Percentiles rank a stretch among this genome's conserved stretches.
phyloP scores from a whole-genome alignment of 2,888 invertebrate species.

The Synergus gifuensis region DNA sequence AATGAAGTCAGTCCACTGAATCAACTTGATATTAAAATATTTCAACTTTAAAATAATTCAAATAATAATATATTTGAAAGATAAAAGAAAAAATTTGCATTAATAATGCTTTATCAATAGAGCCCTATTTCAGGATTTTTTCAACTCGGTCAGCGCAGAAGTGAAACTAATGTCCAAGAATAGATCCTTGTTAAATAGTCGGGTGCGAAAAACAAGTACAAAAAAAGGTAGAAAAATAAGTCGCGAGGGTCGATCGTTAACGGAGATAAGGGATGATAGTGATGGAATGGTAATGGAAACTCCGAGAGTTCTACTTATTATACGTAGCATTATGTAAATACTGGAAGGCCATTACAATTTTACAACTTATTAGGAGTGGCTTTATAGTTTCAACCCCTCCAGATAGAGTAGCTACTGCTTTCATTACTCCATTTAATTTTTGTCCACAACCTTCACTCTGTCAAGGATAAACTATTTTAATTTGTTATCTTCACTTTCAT shows the following conservation, averaged over 20 bases:
- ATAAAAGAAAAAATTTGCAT: conserved; percentile 10
- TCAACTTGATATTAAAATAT: neutral
- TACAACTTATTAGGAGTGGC: conserved; percentile 73
- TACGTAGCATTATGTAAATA: conserved; percentile 75
- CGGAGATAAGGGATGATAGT: conserved; percentile 67
- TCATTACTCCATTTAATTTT: conserved; percentile 19
- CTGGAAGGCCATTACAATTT: conserved; percentile 75
- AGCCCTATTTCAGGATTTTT: conserved; percentile 14
- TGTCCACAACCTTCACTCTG: conserved; percentile 45
- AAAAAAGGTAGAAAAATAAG: conserved; percentile 61
- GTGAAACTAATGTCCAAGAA: conserved; percentile 8
- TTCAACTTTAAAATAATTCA: neutral
- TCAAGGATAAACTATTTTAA: conserved; percentile 50
- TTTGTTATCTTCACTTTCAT: conserved; percentile 41
- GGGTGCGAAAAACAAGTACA: conserved; percentile 44
- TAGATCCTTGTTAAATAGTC: conserved; percentile 31
- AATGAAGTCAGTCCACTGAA: neutral
- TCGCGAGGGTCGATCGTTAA: conserved; percentile 65
- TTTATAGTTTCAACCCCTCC: conserved; percentile 73
- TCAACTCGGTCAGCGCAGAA: neutral
- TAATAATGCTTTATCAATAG: conserved; percentile 11
- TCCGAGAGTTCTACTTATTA: conserved; percentile 73
- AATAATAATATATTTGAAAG: neutral
- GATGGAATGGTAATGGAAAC: conserved; percentile 68
- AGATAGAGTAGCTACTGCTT: conserved; percentile 43